Base-by-base conservation (phyloP, 2,888 invertebrate genomes). In the Leptinotarsa tumamoca region DNA sequence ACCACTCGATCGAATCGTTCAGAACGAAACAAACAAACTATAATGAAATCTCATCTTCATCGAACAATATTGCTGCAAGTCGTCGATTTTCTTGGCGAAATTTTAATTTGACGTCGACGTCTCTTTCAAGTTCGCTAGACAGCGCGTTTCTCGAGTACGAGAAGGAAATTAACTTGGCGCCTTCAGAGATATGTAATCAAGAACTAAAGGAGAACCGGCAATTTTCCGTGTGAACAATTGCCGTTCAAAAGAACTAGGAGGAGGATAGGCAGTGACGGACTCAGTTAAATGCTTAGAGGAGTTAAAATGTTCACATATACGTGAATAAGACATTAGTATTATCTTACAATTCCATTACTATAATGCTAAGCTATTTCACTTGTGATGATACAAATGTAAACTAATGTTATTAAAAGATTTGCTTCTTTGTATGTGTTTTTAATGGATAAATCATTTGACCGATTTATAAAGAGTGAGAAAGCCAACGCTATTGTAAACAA, bases 121-220 rank as follows among this genome's bases (percentile, higher is more conserved):
- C 58, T 58, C 58, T 23, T 58, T 58, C 23, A 58, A 58, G 58
- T 58, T 43, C 58, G 58, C 58, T 3, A 58, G 23, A 10, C 14
- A 21, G 13, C 58, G 58, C 43, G 43, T 43, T 43, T 58, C 14
- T 58, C 58, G 18, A 2, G 23, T 58, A 23, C 23, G 52, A 33
- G 33, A 33, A 63, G 63, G 63, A 63, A 63, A 63, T 63, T 63
- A 63, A 63, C 63, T 58, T 63, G 63, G 63, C 63, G 63, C 63
- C 63, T 63, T 63, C 33, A 27, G 33, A 63, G 33, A 33, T 63
- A 5, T 63, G 63, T 63, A 63, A 63, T 63, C 33, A 63, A 27
- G 63, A 58, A 21, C 33, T 63, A 33, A 63, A 27, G n/a, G 63
- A 63, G 63, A 33, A 33, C 63, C 0, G 33, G n/a, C 17, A 63